phyloP scores from a whole-genome alignment of 2,888 invertebrate species.

The Acanthococcus lagerstroemiae region DNA sequence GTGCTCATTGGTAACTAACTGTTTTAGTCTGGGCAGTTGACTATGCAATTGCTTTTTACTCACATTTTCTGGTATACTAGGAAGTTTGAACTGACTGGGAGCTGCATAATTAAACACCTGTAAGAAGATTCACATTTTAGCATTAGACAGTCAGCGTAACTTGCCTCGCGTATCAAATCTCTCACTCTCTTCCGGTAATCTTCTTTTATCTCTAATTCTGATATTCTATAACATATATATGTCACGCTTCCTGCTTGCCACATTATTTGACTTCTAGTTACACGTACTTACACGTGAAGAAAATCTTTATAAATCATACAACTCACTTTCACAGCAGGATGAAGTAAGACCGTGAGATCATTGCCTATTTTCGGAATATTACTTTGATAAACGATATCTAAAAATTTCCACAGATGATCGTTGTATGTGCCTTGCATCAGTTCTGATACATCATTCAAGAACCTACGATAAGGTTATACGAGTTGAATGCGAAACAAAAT shows the following conservation, averaged over 20 bases:
- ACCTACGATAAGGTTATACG: conserved; percentile 44
- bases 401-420: conserved; percentile 51
- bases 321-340: conserved; percentile 43
- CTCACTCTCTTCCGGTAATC: too few species aligned
- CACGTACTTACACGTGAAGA: too few species aligned
- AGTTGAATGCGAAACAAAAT: neutral
- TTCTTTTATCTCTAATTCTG: too few species aligned
- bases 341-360: conserved; percentile 52
- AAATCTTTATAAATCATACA: too few species aligned
- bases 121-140: conserved; percentile 41
- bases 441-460: conserved; percentile 72
- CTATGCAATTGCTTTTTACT: too few species aligned
- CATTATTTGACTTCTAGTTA: too few species aligned
- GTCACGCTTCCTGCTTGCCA: too few species aligned
- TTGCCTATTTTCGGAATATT: conserved; percentile 60
- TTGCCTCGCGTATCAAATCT: too few species aligned
- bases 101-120: conserved; percentile 69
- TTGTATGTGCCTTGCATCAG: conserved; percentile 53
- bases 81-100: conserved; percentile 71
- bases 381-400: conserved; percentile 56
- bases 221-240: too few species aligned
- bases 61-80: conserved; percentile 93
- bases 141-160: too few species aligned
- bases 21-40: neutral
- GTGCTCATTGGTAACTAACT: too few species aligned